phyloP scores from a whole-genome alignment of 2,113 vertebrate genomes.

The Phrynosoma platyrhinos region DNA sequence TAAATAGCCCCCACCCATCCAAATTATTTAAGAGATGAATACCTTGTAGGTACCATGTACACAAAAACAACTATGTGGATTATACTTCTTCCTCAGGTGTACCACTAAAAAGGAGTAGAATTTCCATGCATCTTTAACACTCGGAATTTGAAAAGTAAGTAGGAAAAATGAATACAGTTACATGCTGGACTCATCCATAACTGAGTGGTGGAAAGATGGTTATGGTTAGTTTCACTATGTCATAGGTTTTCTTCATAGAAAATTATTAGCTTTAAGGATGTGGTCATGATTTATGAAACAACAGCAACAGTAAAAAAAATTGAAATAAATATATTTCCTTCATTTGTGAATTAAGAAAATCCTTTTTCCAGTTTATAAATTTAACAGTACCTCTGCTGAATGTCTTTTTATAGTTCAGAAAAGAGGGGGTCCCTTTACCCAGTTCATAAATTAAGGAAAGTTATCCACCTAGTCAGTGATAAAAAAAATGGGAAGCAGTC shows the following conservation, averaged over 20 bases:
- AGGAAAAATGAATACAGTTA: not conserved
- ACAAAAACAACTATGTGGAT: not conserved
- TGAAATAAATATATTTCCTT: conserved; percentile 7
- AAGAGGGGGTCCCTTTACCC: conserved; percentile 1
- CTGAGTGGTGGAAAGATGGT: not conserved
- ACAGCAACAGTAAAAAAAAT: not conserved
- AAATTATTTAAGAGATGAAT: not conserved
- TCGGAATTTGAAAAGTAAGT: not conserved
- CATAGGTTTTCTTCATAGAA: no score
- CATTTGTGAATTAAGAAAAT: conserved; percentile 21
- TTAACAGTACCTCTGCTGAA: not conserved
- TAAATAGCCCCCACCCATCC: not conserved
- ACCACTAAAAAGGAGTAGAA: not conserved
- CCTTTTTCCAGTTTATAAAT: conserved; percentile 11
- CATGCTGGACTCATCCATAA: not conserved
- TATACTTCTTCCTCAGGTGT: not conserved
- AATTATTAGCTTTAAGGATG: not conserved
- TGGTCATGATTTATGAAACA: conserved; percentile 6
- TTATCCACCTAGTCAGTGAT: conserved; percentile 21
- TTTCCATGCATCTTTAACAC: not conserved
- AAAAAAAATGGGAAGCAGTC: conserved; percentile 25
- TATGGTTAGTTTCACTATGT: not conserved
- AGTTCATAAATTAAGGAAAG: conserved; percentile 32
- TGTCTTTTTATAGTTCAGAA: conserved; percentile 4
- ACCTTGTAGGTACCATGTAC: not conserved